Percentiles rank a stretch among this genome's conserved stretches.
Conservation (phyloP, 2,113 vertebrate species). For the Caretta caretta region DNA sequence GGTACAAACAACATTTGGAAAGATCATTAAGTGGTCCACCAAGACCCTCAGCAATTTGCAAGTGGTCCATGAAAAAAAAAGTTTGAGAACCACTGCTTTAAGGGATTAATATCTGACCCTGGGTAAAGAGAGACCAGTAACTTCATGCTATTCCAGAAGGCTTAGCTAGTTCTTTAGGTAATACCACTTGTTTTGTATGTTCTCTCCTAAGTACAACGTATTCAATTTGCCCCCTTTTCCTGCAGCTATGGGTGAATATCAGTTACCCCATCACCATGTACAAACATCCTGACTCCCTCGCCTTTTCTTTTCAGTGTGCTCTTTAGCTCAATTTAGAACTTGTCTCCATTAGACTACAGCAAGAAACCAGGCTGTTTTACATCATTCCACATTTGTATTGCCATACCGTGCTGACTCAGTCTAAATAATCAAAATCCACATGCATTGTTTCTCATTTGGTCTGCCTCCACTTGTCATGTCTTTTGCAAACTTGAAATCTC, state of each 20-base stretch:
- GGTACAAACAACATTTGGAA: no score
- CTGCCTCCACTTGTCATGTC: not conserved
- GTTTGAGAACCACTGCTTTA: no score
- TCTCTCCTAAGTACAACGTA: not conserved
- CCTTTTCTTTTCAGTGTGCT: not conserved
- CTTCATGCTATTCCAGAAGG: not conserved
- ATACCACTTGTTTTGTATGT: not conserved
- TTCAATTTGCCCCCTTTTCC: not conserved
- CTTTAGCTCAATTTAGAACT: not conserved
- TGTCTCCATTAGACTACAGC: not conserved
- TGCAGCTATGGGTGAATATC: not conserved
- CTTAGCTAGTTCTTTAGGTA: not conserved
- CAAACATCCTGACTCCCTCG: not conserved
- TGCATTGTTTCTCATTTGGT: not conserved
- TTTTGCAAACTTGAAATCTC: not conserved
- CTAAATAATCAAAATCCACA: not conserved
- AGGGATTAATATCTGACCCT: no score
- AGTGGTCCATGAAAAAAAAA: no score
- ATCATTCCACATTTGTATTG: not conserved
- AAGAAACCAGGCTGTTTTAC: not conserved
- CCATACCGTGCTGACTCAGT: not conserved
- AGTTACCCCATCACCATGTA: not conserved
- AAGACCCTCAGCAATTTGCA: no score
- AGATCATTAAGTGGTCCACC: no score
- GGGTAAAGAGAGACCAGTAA: not conserved